Evolutionary conservation across 1,140 invertebrate genomes (phyloP).

Genomic region (Drosophila pseudoananassae): DNA sequence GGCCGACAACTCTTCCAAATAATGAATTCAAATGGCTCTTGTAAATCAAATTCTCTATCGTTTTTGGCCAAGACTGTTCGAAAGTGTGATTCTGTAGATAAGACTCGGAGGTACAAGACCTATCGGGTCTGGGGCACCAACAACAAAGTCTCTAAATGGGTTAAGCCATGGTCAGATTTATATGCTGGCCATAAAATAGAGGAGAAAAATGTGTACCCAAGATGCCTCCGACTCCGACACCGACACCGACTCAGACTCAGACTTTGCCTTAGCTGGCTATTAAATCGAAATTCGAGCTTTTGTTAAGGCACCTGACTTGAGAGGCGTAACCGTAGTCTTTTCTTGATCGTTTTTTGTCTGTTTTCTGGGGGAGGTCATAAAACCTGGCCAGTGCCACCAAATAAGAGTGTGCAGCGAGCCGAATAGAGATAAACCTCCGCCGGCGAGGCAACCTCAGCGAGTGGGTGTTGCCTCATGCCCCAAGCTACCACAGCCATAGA

Average conservation of each 20-base stretch:
- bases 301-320: conserved; percentile 68
- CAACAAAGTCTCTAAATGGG: conserved; percentile 68
- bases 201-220: conserved; percentile 48
- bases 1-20: conserved; percentile 2
- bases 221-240: conserved; percentile 30
- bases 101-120: conserved; percentile 21
- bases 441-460: conserved; percentile 32
- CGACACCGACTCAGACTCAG: neutral
- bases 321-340: conserved; percentile 61
- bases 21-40: conserved; percentile 45
- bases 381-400: conserved; percentile 70
- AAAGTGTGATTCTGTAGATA: conserved; percentile 51
- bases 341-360: conserved; percentile 26
- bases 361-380: conserved; percentile 69
- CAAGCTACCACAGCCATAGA: conserved; percentile 22
- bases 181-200: conserved; percentile 59
- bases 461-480: conserved; percentile 65
- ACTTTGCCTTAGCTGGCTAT: conserved; percentile 45
- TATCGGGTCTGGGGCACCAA: conserved; percentile 26
- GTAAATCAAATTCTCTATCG: conserved; percentile 32
- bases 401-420: conserved; percentile 51
- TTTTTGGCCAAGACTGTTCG: conserved; percentile 13
- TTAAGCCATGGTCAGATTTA: conserved; percentile 56
- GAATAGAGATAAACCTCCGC: conserved; percentile 31
- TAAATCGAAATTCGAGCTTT: conserved; percentile 69